A percentile compares a stretch with the other conserved stretches of the same genome.
phyloP scores from a whole-genome alignment of 1,140 invertebrate species.

The Drosophila ironensis region DNA sequence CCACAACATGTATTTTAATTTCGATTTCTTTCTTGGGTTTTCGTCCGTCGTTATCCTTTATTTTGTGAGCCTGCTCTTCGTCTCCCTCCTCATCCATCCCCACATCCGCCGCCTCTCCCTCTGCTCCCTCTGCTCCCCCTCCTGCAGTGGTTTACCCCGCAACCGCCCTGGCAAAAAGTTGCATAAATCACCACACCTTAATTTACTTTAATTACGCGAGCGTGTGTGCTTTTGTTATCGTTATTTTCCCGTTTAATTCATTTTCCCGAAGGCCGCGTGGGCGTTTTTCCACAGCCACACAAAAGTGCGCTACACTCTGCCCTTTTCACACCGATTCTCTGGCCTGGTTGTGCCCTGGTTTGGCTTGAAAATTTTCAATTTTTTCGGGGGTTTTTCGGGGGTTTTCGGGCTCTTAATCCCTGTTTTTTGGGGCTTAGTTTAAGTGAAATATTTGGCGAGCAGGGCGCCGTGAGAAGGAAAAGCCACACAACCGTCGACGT shows the following conservation, averaged over 20 bases:
- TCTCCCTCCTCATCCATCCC: neutral
- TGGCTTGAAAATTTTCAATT: constrained; percentile 13
- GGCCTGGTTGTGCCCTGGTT: constrained; percentile 5
- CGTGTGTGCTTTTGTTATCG: constrained; percentile 3
- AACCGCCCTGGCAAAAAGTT: constrained; percentile 74
- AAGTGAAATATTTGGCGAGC: constrained; percentile 40
- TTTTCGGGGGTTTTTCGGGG: constrained; percentile 1
- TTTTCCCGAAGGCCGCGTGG: constrained; percentile 17
- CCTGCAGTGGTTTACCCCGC: no score
- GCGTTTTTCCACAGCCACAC: constrained; percentile 21
- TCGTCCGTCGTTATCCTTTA: constrained; percentile 74
- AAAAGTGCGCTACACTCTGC: constrained; percentile 36
- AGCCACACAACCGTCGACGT: constrained; percentile 79
- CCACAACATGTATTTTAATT: constrained; percentile 73
- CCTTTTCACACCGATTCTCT: neutral
- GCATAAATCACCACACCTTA: constrained; percentile 82
- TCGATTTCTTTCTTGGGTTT: constrained; percentile 78
- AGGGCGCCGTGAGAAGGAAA: constrained; percentile 36
- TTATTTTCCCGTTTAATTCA: constrained; percentile 15
- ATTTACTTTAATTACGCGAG: constrained; percentile 70
- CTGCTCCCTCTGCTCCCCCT: no score
- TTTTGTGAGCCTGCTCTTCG: constrained; percentile 57
- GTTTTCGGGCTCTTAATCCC: constrained; percentile 42
- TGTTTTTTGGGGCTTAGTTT: constrained; percentile 59
- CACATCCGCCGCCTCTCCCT: neutral